Base-by-base conservation (phyloP, 2,888 invertebrate genomes). In the Cinara cedri region DNA sequence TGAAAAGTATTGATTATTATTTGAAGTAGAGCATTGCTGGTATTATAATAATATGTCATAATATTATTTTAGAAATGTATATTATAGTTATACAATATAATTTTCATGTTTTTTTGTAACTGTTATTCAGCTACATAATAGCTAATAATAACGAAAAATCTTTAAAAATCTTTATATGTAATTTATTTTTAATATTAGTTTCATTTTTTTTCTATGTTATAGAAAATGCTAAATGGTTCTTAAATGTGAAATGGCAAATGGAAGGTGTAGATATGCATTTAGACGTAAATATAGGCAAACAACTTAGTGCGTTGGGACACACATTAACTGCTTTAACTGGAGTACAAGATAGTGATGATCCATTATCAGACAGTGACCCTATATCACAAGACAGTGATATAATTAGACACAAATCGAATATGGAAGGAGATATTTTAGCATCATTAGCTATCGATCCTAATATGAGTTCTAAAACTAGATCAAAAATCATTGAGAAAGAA, bases 161-260 rank as follows among this genome's bases (percentile, higher is more conserved):
- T n/a, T n/a, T n/a, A n/a, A n/a, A n/a, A n/a, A n/a, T n/a, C n/a
- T n/a, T n/a, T n/a, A n/a, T n/a, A n/a, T n/a, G n/a, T n/a, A 34
- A 34, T 34, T 34, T 34, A 34, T 3, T 34, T 34, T 6, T 34
- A 4, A 4, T 34, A 4, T 34, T 34, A 34, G 6, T 6, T 34
- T 34, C 3, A 34, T 46, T 13, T 46, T 4, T 46, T 10, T 54
- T 78, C 70, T 71, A 54, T 71, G 54, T 82, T 85, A 81, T 85
- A 90, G 95, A 95, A 86, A 95, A 97, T 86, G 98, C 98, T 3
- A 98, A 98, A 85, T 99, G 98, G 98, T 91, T 98, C 84, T 88
- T 99, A 81, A 98, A 98, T 86, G 97, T 99, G 0, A 93, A 96
- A 82, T 98, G 98, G 97, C 94, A 98, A 87, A 99, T 99, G 99